A percentile compares a stretch with the other conserved stretches of the same genome.
Evolutionary conservation across 2,888 invertebrate genomes (phyloP).

Genomic region (Synergus gifuensis): DNA sequence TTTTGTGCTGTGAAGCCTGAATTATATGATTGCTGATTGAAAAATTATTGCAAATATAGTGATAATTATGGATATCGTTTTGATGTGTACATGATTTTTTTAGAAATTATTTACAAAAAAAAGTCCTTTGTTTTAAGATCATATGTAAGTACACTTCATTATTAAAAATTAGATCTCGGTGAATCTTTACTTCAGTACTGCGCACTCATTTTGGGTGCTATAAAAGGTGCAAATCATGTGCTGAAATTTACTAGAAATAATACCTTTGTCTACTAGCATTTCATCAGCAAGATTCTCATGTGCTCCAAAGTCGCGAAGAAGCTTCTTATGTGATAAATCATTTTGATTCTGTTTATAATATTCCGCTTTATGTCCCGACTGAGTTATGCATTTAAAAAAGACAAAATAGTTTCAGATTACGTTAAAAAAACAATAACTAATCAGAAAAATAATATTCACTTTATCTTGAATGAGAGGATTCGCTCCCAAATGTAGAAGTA

Average conservation of each 20-base stretch:
- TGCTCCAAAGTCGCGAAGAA: slow-evolving; percentile 86
- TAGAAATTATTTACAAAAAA: not conserved
- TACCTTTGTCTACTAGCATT: slow-evolving; percentile 90
- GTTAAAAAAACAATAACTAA: not conserved
- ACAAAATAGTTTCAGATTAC: not conserved
- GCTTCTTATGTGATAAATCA: slow-evolving; percentile 84
- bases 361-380: slow-evolving; percentile 90
- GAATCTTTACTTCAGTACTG: not conserved
- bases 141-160: not conserved
- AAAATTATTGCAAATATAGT: too few relatives aligned
- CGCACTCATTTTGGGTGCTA: not conserved
- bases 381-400: slow-evolving; percentile 46
- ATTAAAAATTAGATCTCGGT: not conserved
- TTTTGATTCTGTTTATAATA: slow-evolving; percentile 86
- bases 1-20: too few relatives aligned
- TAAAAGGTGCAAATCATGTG: not conserved
- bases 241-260: slow-evolving; percentile 32
- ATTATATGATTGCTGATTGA: too few relatives aligned
- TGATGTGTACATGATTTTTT: too few relatives aligned
- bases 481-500: slow-evolving; percentile 91
- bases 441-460: slow-evolving; percentile 79
- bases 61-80: too few relatives aligned
- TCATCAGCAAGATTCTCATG: slow-evolving; percentile 83
- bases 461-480: slow-evolving; percentile 90
- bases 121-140: not conserved